phyloP scores from a whole-genome alignment of 2,113 vertebrate genomes.

The Sinocyclocheilus anshuiensis region DNA sequence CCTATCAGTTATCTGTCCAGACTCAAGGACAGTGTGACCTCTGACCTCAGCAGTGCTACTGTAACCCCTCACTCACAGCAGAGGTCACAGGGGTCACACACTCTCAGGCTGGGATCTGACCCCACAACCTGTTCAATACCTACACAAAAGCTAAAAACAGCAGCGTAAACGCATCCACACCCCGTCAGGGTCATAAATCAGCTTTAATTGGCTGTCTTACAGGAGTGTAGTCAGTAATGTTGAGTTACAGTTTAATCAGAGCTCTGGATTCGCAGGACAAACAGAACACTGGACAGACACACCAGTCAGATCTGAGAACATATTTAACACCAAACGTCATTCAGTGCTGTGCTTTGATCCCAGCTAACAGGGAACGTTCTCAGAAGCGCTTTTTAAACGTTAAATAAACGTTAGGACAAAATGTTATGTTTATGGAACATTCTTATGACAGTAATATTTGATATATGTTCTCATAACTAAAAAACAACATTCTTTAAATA shows the following conservation, averaged over 20 bases:
- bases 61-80: not conserved
- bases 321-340: too few species aligned
- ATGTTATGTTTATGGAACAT: too few species aligned
- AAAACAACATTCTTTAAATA: too few species aligned
- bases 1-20: not conserved
- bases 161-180: too few species aligned
- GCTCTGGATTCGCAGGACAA: not conserved
- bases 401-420: too few species aligned
- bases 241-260: not conserved
- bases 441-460: too few species aligned
- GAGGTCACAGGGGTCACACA: not conserved
- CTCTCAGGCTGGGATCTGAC: not conserved
- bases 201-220: not conserved
- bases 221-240: not conserved
- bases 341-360: too few species aligned
- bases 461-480: too few species aligned
- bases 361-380: too few species aligned
- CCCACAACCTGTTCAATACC: not conserved
- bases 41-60: not conserved
- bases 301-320: too few species aligned
- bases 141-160: not conserved
- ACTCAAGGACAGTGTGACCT: not conserved
- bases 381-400: too few species aligned
- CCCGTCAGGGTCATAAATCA: conserved; percentile 2
- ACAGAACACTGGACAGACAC: too few species aligned